phyloP scores from a whole-genome alignment of 2,797 vertebrate genomes.

The Mycteria americana region DNA sequence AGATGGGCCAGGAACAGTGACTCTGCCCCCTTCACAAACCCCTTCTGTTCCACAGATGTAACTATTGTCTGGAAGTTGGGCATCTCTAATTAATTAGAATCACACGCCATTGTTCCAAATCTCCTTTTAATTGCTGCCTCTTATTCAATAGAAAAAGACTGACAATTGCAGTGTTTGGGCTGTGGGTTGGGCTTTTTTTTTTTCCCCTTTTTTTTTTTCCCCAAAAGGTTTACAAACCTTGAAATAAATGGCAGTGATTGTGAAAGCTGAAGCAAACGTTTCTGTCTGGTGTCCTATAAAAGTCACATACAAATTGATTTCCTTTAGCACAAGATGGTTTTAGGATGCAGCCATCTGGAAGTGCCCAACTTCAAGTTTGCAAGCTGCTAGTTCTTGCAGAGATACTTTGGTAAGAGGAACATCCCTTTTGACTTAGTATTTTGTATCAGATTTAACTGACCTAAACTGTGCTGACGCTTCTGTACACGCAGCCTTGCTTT shows the following conservation, averaged over 20 bases:
- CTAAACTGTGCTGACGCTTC: neutral
- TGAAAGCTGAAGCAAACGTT: neutral
- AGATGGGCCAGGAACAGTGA: neutral
- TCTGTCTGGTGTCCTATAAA: neutral
- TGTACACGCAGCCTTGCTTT: neutral
- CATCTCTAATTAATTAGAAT: slow-evolving; percentile 20
- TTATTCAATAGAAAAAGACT: neutral
- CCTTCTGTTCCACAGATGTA: slow-evolving; percentile 1
- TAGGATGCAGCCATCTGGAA: neutral
- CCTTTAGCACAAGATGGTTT: neutral
- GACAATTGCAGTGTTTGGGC: neutral
- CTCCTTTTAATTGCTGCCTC: neutral
- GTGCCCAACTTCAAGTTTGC: neutral
- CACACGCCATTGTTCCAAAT: neutral
- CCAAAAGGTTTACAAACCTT: neutral
- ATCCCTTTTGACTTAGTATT: neutral
- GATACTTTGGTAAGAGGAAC: neutral
- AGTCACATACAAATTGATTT: neutral
- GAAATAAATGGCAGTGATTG: neutral
- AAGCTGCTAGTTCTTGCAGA: neutral
- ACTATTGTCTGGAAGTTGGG: slow-evolving; percentile 17
- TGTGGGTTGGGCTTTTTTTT: neutral
- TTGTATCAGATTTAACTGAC: neutral
- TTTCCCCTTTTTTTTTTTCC: no score
- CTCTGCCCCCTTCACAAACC: slow-evolving; percentile 24